These are phyloP conservation scores for Butorides virescens DNA, from an alignment of 2,113 vertebrate species.

Conservation along the genomic window DNA sequence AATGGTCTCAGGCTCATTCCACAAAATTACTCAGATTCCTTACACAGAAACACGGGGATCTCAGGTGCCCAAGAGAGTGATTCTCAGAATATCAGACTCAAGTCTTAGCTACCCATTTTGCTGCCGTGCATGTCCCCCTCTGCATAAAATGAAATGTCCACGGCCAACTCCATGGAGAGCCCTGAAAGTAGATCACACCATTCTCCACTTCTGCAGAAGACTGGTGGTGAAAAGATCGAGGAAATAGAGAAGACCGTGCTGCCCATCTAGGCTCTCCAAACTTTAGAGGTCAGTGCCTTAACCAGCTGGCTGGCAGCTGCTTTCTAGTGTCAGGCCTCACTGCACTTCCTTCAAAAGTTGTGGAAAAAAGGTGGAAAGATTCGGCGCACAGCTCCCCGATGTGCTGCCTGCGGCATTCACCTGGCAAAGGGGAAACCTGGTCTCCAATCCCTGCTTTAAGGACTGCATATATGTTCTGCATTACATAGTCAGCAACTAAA, in stretches of 20 bases:
- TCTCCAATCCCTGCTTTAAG: neutral
- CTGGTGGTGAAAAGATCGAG: neutral
- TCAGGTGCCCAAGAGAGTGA: neutral
- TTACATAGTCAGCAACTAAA: neutral
- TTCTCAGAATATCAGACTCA: neutral
- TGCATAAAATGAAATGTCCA: neutral
- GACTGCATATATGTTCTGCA: neutral
- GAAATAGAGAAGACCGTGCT: accelerated
- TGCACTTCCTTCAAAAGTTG: neutral
- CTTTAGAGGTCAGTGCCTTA: neutral
- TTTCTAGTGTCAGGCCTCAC: neutral
- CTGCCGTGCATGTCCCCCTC: neutral
- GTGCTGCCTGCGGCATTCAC: neutral
- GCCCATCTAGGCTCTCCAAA: neutral
- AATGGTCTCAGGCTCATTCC: neutral
- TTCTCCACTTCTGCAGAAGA: neutral
- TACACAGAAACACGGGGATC: neutral
- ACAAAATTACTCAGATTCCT: neutral
- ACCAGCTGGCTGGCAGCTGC: neutral
- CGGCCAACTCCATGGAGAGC: neutral
- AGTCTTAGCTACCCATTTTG: neutral
- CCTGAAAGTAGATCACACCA: neutral
- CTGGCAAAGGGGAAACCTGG: neutral
- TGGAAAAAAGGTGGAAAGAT: neutral
- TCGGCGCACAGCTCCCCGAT: neutral